These are phyloP conservation scores for Parotocinclus haroldoi DNA, from an alignment of 2,797 vertebrate species.

Conservation along the genomic window DNA sequence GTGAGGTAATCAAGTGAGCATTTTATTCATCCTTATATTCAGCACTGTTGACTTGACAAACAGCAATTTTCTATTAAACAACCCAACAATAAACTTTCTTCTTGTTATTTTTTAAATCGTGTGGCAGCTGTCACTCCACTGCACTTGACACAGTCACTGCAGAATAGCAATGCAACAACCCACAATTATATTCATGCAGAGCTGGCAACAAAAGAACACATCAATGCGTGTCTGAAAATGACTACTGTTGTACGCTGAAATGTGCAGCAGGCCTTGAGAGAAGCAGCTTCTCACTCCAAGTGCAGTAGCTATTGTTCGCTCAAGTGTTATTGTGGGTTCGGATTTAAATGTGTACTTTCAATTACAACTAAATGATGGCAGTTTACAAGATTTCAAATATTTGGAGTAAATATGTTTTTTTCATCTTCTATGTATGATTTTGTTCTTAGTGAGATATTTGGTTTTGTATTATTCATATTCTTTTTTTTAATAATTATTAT, in stretches of 20 bases:
- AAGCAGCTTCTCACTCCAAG: conserved; percentile 16
- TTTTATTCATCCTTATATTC: conserved; percentile 16
- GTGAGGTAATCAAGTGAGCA: conserved; percentile 5
- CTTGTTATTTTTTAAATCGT: conserved; percentile 14
- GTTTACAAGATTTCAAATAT: conserved; percentile 38
- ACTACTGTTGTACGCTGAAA: conserved; percentile 34
- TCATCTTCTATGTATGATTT: too few species aligned
- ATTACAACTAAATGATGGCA: conserved; percentile 51
- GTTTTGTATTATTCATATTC: too few species aligned
- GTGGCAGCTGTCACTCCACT: conserved; percentile 41
- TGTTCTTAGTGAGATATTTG: too few species aligned
- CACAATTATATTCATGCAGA: conserved; percentile 45
- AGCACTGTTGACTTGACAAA: conserved; percentile 37
- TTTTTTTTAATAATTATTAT: too few species aligned
- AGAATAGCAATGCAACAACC: conserved; percentile 41
- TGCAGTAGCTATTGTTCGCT: conserved; percentile 25
- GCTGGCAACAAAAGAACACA: conserved; percentile 44
- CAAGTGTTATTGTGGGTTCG: conserved; percentile 28
- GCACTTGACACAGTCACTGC: conserved; percentile 31
- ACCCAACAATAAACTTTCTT: conserved; percentile 25
- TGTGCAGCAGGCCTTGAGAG: conserved; percentile 33
- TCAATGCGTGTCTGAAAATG: conserved; percentile 39
- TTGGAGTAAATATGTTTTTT: too few species aligned
- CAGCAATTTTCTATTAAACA: conserved; percentile 39
- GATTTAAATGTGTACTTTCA: conserved; percentile 30